Percentiles rank a stretch among this genome's conserved stretches.
Evolutionary conservation across 1,140 invertebrate species (phyloP).

Genomic region (Calliphora vicina): DNA sequence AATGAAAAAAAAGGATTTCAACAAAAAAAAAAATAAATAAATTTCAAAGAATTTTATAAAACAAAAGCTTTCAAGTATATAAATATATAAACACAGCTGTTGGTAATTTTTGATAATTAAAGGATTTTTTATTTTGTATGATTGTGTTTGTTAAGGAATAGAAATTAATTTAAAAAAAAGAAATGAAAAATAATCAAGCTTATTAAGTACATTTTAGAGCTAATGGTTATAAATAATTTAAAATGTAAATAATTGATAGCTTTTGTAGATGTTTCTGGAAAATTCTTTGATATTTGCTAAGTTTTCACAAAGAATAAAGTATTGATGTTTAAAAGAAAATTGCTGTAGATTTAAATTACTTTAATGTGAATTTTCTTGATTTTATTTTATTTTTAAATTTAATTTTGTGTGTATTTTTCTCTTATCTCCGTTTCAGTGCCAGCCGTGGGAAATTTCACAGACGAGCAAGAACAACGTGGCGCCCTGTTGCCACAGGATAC

Average conservation of each 20-base stretch:
- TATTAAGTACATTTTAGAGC: too few relatives aligned
- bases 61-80: neutral
- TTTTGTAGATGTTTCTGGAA: too few relatives aligned
- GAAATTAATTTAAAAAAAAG: neutral
- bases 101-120: neutral
- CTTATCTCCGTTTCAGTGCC: conserved; percentile 65
- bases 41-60: neutral
- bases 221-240: too few relatives aligned
- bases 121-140: neutral
- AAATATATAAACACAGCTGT: neutral
- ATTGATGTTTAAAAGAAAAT: neutral
- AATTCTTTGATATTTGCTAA: too few relatives aligned
- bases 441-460: conserved; percentile 75
- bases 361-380: neutral
- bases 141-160: too few relatives aligned
- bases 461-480: conserved; percentile 65
- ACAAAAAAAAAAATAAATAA: neutral
- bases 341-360: neutral
- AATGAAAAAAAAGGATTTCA: neutral
- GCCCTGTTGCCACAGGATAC: conserved; percentile 59
- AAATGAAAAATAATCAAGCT: too few relatives aligned
- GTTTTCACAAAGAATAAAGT: too few relatives aligned
- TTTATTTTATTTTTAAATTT: neutral
- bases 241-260: too few relatives aligned
- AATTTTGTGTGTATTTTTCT: neutral